Evolutionary conservation across 64 coral and sea anemone genomes (phyloP).

Genomic region (Hydrozoanthus tunicans): DNA sequence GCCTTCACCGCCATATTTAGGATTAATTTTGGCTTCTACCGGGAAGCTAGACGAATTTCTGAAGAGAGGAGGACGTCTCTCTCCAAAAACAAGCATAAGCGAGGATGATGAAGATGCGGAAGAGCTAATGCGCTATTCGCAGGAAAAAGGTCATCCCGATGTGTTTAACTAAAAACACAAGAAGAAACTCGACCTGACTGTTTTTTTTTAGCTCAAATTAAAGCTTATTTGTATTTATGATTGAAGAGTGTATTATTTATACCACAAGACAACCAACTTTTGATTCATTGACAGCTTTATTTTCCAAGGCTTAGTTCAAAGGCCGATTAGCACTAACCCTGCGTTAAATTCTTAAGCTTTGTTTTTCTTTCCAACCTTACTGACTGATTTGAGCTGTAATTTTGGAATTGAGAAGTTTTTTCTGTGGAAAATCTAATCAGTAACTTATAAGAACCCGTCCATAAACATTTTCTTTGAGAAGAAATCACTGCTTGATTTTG

Average conservation of each 20-base stretch:
- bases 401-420: no score
- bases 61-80: constrained; percentile 76
- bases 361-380: no score
- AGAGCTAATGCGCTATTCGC: constrained; percentile 29
- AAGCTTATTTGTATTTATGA: background rate
- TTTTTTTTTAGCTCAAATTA: background rate
- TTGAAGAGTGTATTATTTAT: background rate
- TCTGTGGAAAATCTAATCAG: no score
- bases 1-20: constrained; percentile 93
- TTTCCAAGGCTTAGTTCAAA: no score
- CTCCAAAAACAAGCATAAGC: constrained; percentile 92
- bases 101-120: constrained; percentile 73
- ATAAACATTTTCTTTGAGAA: no score
- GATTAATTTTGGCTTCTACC: constrained; percentile 91
- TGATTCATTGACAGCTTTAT: no score
- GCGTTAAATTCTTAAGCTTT: no score
- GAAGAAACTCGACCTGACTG: background rate
- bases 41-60: constrained; percentile 75
- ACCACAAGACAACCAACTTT: background rate
- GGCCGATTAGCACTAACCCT: no score
- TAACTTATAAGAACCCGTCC: no score
- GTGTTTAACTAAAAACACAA: constrained; percentile 3
- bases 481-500: no score
- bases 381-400: no score
- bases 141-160: background rate